Evolutionary conservation across 2,888 invertebrate genomes (phyloP), one percentile per base, ranked within the genome.

Genomic region (Pyrrhosoma nymphula): DNA sequence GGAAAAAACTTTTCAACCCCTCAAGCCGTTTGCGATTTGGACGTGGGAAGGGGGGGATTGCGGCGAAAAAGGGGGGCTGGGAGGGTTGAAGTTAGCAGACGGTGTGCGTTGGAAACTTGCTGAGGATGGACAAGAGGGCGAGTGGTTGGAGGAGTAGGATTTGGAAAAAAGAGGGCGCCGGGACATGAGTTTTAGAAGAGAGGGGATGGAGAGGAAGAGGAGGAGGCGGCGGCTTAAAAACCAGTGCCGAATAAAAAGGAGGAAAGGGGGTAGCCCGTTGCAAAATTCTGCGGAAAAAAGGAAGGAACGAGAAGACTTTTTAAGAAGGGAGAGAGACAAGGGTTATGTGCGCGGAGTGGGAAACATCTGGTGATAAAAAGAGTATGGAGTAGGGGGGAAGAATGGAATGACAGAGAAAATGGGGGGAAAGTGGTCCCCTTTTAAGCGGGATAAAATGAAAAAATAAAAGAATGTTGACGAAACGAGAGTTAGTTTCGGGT

Each of bases 311-410:
- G 82, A 82, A 23, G n/a, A 82, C 60, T 60, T 60, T 60, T 60
- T 60, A 8, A 30, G 10, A 23, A 16, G n/a, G 35, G 26, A 26
- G 0, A n/a, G 82, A 82, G 82, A 82, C 60, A 60, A 23, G 26
- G 26, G 82, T 4, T 14, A 3, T 12, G 69, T 26, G 16, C 30
- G 82, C 35, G 30, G 82, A 35, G 35, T 35, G 30, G 82, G 82
- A 82, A 82, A 82, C 82, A 82, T 35, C 82, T 82, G 82, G 82
- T 82, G 30, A 35, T 82, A 35, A 82, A 82, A 16, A 35, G 82
- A 20, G 16, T 60, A 12, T 35, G 18, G 35, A 82, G 35, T 14
- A 8, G 82, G n/a, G 8, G 8, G 3, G 60, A n/a, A 35, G 35
- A 82, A 82, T 35, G 14, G 82, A 35, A 16, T 35, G 82, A 10